These are phyloP conservation scores for Nematolebias whitei DNA, from an alignment of 2,113 vertebrate genomes.

Conservation along the genomic window DNA sequence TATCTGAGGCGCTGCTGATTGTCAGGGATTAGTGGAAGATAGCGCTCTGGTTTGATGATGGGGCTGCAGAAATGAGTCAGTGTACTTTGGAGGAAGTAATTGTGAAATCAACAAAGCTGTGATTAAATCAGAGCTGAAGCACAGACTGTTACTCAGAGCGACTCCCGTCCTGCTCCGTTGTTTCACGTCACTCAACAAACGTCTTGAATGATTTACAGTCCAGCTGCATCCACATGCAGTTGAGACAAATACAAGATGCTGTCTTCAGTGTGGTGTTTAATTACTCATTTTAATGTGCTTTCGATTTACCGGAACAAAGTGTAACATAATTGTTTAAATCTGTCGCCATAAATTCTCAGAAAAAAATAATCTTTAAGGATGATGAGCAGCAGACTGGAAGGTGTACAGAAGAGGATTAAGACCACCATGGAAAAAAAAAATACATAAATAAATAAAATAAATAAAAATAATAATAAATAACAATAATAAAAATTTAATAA, in stretches of 20 bases:
- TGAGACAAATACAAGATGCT: too few species aligned
- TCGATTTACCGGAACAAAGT: too few species aligned
- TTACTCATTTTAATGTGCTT: too few species aligned
- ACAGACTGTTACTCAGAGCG: background rate
- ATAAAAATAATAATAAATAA: background rate
- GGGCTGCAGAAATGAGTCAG: background rate
- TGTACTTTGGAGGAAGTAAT: constrained; percentile 40
- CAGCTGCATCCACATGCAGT: too few species aligned
- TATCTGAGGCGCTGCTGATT: constrained; percentile 50
- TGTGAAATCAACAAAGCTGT: constrained; percentile 24
- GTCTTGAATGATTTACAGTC: background rate
- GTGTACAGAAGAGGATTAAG: too few species aligned
- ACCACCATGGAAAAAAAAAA: too few species aligned
- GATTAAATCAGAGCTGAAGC: constrained; percentile 55
- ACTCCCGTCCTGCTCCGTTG: background rate
- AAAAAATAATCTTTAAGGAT: background rate
- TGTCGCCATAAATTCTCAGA: background rate
- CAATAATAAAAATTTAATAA: too few species aligned
- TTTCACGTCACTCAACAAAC: background rate
- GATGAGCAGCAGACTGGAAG: constrained; percentile 4
- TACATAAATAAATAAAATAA: constrained; percentile 39
- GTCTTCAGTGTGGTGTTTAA: too few species aligned
- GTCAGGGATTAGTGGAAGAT: constrained; percentile 54
- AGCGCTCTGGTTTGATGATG: constrained; percentile 38
- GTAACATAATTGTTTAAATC: too few species aligned